These are phyloP conservation scores for Galeopterus variegatus DNA, from an alignment of 2,113 vertebrate species.

Conservation along the genomic window DNA sequence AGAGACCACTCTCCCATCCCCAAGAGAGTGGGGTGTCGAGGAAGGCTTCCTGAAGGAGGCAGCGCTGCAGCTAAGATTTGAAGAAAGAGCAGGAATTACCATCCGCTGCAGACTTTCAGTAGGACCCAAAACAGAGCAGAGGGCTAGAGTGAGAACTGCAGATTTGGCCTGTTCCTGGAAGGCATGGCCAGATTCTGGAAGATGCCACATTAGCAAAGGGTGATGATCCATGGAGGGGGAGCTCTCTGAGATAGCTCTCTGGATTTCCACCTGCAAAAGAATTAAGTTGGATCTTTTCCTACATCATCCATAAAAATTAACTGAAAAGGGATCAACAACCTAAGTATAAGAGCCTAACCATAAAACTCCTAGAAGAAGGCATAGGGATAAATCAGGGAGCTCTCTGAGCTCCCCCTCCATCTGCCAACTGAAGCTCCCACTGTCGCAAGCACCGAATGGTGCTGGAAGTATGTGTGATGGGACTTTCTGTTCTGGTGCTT, in stretches of 20 bases:
- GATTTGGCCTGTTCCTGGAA: background rate
- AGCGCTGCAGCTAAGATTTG: background rate
- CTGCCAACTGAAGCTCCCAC: background rate
- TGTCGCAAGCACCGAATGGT: accelerated
- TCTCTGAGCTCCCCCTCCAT: background rate
- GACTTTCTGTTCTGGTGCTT: background rate
- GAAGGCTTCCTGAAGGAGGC: background rate
- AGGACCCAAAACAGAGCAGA: background rate
- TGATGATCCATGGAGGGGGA: background rate
- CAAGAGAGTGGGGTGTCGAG: background rate
- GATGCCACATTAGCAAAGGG: background rate
- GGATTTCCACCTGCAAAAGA: slow-evolving; percentile 17
- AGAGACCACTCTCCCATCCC: background rate
- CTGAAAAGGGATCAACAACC: background rate
- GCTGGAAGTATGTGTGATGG: background rate
- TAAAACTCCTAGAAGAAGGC: background rate
- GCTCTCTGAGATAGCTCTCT: too few relatives aligned
- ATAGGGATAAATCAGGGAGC: background rate
- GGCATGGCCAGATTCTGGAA: background rate
- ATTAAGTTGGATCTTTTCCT: background rate
- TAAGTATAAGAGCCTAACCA: background rate
- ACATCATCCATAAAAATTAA: background rate
- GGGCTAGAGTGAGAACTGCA: background rate
- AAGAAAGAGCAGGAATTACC: background rate
- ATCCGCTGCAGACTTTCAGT: background rate